phyloP scores from a whole-genome alignment of 2,113 vertebrate genomes.

The Pantherophis guttatus region DNA sequence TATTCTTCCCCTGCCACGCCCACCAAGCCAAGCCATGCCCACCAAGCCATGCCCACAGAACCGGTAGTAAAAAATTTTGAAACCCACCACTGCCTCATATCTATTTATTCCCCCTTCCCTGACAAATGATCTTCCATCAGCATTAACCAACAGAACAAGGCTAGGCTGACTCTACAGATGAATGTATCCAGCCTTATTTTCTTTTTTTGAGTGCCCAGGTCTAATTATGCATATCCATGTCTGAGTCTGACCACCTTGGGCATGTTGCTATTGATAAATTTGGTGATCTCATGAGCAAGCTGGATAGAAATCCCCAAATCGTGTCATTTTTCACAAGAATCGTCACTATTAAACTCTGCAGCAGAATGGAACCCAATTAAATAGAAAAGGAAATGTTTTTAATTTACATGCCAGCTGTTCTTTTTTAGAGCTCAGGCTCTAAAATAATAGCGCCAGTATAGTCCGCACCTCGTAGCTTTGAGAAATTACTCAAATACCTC shows the following conservation, averaged over 20 bases:
- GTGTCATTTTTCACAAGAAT: neutral
- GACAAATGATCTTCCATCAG: neutral
- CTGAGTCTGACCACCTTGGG: neutral
- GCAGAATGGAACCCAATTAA: constrained; percentile 36
- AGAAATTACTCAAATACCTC: constrained; percentile 31
- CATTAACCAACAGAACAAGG: neutral
- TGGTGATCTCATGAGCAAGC: neutral
- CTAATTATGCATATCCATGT: neutral
- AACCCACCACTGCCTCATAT: neutral
- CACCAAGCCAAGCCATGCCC: no score
- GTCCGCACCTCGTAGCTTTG: constrained; percentile 24
- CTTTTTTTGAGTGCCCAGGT: neutral
- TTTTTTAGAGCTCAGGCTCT: constrained; percentile 10
- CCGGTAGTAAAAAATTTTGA: no score
- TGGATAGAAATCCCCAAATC: neutral
- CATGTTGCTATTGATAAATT: neutral
- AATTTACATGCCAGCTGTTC: constrained; percentile 17
- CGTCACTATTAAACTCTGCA: constrained; percentile 22
- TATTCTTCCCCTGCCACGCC: no score
- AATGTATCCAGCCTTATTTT: neutral
- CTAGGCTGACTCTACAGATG: neutral
- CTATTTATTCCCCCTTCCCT: neutral
- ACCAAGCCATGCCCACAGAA: no score
- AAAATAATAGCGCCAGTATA: constrained; percentile 8
- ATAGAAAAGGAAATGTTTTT: neutral